These are phyloP conservation scores for Nautilus pompilius DNA, from an alignment of 1,140 invertebrate species.

Conservation along the genomic window DNA sequence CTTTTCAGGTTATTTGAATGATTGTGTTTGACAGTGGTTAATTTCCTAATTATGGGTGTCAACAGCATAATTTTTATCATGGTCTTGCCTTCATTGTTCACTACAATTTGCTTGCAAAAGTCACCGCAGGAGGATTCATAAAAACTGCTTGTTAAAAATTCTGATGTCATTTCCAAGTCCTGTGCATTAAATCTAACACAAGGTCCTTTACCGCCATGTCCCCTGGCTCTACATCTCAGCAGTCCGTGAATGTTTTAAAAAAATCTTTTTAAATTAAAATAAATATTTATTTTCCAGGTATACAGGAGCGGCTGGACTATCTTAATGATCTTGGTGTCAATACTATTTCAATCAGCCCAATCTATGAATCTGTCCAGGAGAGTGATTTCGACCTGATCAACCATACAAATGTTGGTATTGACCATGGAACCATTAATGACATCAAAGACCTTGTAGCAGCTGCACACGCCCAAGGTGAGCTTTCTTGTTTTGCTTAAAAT, in stretches of 20 bases:
- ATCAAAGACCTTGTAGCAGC: slow-evolving; percentile 63
- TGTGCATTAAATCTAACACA: too few species aligned
- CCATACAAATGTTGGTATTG: slow-evolving; percentile 67
- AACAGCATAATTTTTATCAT: too few species aligned
- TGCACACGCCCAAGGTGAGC: slow-evolving; percentile 44
- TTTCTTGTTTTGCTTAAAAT: neutral
- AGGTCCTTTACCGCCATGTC: too few species aligned
- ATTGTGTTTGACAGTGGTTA: too few species aligned
- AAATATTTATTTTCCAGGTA: slow-evolving; percentile 15
- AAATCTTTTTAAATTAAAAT: neutral
- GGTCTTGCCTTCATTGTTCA: too few species aligned
- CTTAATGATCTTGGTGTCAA: slow-evolving; percentile 64
- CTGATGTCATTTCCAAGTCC: too few species aligned
- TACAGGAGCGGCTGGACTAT: slow-evolving; percentile 58
- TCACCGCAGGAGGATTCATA: too few species aligned
- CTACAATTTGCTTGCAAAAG: too few species aligned
- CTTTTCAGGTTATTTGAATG: too few species aligned
- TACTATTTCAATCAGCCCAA: slow-evolving; percentile 71
- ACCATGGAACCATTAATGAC: slow-evolving; percentile 71
- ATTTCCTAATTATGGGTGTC: too few species aligned
- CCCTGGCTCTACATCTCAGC: too few species aligned
- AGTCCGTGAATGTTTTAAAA: neutral
- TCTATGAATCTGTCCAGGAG: slow-evolving; percentile 65
- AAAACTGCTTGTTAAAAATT: too few species aligned
- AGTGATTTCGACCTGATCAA: slow-evolving; percentile 70